Percentiles rank a stretch among this genome's conserved stretches.
These are phyloP conservation scores for Leptopilina boulardi DNA, from an alignment of 1,140 invertebrate species.

Conservation along the genomic window DNA sequence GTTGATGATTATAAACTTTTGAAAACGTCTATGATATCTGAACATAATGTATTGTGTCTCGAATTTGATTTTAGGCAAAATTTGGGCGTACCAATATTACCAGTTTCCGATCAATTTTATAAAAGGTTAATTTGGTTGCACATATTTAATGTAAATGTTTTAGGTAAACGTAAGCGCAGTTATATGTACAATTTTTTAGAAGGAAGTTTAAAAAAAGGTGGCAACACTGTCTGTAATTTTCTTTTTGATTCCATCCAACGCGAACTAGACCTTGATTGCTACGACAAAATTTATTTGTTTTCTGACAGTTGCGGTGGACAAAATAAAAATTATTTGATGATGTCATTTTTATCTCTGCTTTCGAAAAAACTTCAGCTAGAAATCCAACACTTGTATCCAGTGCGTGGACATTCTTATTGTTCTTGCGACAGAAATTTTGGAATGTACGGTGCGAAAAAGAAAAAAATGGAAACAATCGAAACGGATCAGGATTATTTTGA, in stretches of 20 bases:
- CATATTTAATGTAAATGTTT: neutral
- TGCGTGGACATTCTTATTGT: neutral
- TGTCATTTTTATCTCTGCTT: neutral
- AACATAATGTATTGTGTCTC: neutral
- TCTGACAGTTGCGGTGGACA: neutral
- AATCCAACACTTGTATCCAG: neutral
- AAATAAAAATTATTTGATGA: neutral
- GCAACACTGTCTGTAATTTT: neutral
- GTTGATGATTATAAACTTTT: neutral
- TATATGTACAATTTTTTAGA: neutral
- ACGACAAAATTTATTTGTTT: neutral
- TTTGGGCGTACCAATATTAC: neutral
- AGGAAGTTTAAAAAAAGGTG: neutral
- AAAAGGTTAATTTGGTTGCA: neutral
- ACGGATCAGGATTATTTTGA: neutral
- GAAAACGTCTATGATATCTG: neutral
- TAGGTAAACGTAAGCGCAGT: neutral
- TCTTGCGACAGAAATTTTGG: neutral
- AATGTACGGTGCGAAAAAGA: neutral
- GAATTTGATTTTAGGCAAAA: neutral
- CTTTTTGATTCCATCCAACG: neutral
- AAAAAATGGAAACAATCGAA: neutral
- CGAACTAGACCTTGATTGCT: too few species aligned
- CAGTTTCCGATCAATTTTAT: conserved; percentile 6
- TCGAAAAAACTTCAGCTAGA: neutral